phyloP scores from a whole-genome alignment of 2,888 invertebrate species.

The Plagodis pulveraria region DNA sequence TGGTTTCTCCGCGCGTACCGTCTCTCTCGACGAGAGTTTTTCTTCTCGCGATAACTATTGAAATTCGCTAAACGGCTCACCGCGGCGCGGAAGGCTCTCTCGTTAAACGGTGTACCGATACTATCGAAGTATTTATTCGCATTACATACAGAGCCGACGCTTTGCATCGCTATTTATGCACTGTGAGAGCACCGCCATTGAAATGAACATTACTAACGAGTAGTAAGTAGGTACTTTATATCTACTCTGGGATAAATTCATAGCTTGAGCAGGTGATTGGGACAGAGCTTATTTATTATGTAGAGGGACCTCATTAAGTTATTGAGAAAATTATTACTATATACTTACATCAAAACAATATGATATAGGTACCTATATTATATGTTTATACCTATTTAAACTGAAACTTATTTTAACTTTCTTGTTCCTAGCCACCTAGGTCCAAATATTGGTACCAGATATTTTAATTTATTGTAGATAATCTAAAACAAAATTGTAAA shows the following conservation, averaged over 20 bases:
- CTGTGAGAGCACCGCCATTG: conserved; percentile 39
- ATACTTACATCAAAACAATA: too few species aligned
- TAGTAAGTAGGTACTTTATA: neutral
- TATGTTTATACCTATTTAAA: too few species aligned
- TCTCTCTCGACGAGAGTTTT: conserved; percentile 77
- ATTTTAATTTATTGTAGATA: too few species aligned
- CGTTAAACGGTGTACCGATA: conserved; percentile 82
- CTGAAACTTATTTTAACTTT: too few species aligned
- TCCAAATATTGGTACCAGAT: too few species aligned
- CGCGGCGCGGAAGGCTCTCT: conserved; percentile 82
- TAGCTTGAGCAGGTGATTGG: conserved; percentile 7
- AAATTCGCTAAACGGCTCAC: conserved; percentile 84
- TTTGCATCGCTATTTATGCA: conserved; percentile 74
- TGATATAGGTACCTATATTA: too few species aligned
- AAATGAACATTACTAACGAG: conserved; percentile 14
- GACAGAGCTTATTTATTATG: neutral
- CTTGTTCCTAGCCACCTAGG: too few species aligned
- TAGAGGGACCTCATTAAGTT: neutral
- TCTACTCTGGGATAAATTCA: neutral
- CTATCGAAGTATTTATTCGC: conserved; percentile 80
- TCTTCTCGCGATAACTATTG: conserved; percentile 84
- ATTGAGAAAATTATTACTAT: too few species aligned
- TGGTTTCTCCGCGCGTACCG: conserved; percentile 52
- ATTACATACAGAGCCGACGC: conserved; percentile 68
- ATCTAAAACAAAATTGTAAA: too few species aligned